Base-by-base conservation (phyloP, 2,888 invertebrate genomes). In the Archips crataeganus region DNA sequence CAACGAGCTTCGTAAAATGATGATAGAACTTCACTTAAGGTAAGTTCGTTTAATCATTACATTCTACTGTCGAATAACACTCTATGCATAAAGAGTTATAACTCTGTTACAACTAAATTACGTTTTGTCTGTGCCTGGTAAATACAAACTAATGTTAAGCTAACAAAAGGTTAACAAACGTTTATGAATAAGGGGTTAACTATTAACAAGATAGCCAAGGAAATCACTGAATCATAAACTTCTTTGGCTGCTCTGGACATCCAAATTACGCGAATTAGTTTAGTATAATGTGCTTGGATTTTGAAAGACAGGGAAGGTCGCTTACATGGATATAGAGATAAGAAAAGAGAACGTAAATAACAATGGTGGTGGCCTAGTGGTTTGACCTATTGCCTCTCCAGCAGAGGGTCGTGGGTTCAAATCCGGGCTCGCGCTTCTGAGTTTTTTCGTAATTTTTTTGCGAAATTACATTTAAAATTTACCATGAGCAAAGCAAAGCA, bases 231-330 rank as follows among this genome's bases (percentile, higher is more conserved):
- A 63, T 71, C 62, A 71, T 49, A 71, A 77, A 75, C 70, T 77
- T 76, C 62, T 74, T 70, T 61, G 75, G 65, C 77, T 85, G 83
- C 78, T 80, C 69, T 63, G 74, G 84, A 84, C 83, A 77, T 81
- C 81, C 81, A 79, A 81, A 77, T 72, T 75, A 82, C 82, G 76
- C 76, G 78, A 80, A 77, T 72, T 69, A 68, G 64, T 72, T 69
- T 65, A 72, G 59, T 23, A 73, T 73, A 73, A 73, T 70, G 68
- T 72, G 71, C 66, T 68, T 64, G 75, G 77, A 75, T 81, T 85
- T 80, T 51, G 74, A 76, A 79, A 80, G 81, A 81, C 80, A 79
- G 42, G 76, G 74, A 77, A 75, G 73, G 77, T 74, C 70, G 63
- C 34, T 45, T 60, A 69, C 68, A 73, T 13, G 62, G 59, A 75